Conservation (phyloP, 2,888 invertebrate genomes). For the Trachelus troglodyta region DNA sequence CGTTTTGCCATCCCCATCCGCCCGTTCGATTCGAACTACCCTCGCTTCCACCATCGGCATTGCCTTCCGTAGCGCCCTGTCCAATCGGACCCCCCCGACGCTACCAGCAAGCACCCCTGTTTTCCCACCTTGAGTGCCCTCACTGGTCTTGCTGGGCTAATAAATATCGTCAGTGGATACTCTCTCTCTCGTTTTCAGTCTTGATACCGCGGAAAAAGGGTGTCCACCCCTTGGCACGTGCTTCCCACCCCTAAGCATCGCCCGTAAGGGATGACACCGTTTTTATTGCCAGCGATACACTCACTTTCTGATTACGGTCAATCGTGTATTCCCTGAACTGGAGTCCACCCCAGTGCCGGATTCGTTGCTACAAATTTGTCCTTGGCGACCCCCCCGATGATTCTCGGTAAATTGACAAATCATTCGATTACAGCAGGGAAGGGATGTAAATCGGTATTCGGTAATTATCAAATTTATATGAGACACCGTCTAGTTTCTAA, state of each 20-base stretch:
- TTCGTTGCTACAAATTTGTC: not conserved
- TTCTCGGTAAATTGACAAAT: not conserved
- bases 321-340: constrained; percentile 33
- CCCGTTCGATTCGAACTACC: constrained; percentile 12
- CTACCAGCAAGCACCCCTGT: constrained; percentile 5
- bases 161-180: constrained; percentile 53
- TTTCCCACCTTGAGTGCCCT: not conserved
- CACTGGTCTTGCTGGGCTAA: constrained; percentile 36
- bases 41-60: not conserved
- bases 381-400: not conserved
- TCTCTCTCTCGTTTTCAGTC: constrained; percentile 30
- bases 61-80: not conserved
- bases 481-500: not conserved
- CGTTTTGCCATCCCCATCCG: not conserved
- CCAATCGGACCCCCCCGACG: constrained; percentile 3
- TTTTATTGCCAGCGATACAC: constrained; percentile 55
- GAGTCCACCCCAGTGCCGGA: not conserved
- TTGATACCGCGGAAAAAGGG: constrained; percentile 19
- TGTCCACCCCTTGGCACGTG: constrained; percentile 41
- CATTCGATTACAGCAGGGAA: not conserved
- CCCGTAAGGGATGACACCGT: constrained; percentile 52
- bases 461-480: not conserved
- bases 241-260: constrained; percentile 22
- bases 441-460: not conserved
- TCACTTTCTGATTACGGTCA: constrained; percentile 45